A percentile compares a stretch with the other conserved stretches of the same genome.
Conservation (phyloP, 2,888 invertebrate species). For the Thumatha senex region DNA sequence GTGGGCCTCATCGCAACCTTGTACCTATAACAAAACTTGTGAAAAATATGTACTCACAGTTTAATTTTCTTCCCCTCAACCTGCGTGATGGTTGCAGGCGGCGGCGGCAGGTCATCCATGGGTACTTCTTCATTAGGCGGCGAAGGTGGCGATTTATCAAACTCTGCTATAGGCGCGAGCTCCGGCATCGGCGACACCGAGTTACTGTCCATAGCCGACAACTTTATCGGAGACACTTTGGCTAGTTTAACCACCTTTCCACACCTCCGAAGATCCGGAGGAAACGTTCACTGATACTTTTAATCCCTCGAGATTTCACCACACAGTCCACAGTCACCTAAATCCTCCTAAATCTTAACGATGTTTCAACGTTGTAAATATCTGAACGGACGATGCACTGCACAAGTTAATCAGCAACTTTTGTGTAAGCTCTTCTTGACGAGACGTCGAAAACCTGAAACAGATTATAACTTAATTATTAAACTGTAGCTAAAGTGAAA, state of each 20-base stretch:
- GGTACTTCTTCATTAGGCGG: constrained; percentile 85
- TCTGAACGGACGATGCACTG: too few relatives aligned
- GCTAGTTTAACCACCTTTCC: constrained; percentile 53
- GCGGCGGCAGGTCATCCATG: constrained; percentile 86
- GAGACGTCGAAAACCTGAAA: constrained; percentile 49
- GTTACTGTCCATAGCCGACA: constrained; percentile 86
- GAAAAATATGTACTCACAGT: constrained; percentile 62
- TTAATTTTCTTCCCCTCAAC: constrained; percentile 83
- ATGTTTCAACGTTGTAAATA: too few relatives aligned
- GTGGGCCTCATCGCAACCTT: too few relatives aligned
- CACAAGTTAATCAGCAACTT: constrained; percentile 24
- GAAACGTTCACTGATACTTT: constrained; percentile 28
- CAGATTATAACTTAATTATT: too few relatives aligned
- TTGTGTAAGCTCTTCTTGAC: constrained; percentile 9
- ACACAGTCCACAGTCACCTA: constrained; percentile 30
- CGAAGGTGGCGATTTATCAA: constrained; percentile 87
- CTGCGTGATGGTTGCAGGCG: constrained; percentile 83
- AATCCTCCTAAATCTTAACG: constrained; percentile 21
- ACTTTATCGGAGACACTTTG: constrained; percentile 83
- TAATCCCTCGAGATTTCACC: constrained; percentile 22
- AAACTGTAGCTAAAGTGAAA: neutral
- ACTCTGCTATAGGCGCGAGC: constrained; percentile 87
- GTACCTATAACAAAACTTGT: too few relatives aligned
- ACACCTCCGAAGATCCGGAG: constrained; percentile 68
- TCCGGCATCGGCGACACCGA: constrained; percentile 88